Evolutionary conservation across 2,797 vertebrate genomes (phyloP).

Genomic region (Anguilla obscura): DNA sequence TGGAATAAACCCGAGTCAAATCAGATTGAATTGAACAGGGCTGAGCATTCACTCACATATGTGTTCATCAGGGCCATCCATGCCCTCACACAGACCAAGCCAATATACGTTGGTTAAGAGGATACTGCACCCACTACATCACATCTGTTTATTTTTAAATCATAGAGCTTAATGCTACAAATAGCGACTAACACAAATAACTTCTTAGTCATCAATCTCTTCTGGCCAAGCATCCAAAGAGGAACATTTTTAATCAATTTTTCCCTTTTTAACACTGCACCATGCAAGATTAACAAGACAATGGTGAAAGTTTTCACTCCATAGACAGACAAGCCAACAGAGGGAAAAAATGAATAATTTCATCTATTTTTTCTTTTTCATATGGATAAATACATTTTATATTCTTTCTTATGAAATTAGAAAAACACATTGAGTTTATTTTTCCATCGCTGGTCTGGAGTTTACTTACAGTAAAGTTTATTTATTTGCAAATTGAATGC

Average conservation of each 20-base stretch:
- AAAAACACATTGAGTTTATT: not conserved
- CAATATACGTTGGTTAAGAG: not conserved
- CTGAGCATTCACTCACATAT: not conserved
- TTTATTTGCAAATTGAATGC: constrained; percentile 41
- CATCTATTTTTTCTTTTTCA: not conserved
- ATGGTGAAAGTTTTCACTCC: not conserved
- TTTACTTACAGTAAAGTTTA: not conserved
- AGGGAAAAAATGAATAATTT: not conserved
- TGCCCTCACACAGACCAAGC: not conserved
- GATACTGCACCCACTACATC: not conserved
- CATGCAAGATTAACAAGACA: not conserved
- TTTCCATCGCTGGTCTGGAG: not conserved
- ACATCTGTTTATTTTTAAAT: not conserved
- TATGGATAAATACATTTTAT: not conserved
- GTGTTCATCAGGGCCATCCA: not conserved
- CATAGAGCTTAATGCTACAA: not conserved
- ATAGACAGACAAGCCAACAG: constrained; percentile 15
- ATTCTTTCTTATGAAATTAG: not conserved
- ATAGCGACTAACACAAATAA: not conserved
- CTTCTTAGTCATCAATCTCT: not conserved
- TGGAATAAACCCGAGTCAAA: not conserved
- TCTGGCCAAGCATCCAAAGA: not conserved
- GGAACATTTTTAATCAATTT: not conserved
- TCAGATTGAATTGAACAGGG: not conserved
- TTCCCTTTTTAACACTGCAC: not conserved